phyloP scores from a whole-genome alignment of 2,888 invertebrate genomes.

The Phaedon cochleariae region DNA sequence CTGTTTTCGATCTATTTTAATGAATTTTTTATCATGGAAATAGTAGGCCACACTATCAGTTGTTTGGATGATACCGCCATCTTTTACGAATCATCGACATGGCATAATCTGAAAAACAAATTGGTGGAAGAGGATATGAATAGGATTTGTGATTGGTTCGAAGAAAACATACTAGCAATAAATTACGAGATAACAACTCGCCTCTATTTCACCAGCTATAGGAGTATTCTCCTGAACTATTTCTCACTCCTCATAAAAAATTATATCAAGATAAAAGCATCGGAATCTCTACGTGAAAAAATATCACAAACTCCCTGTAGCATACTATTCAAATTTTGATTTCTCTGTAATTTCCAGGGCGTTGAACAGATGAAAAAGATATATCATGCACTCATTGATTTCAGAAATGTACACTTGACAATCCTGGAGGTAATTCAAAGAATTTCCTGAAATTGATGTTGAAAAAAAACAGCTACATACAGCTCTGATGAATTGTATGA shows the following conservation, averaged over 20 bases:
- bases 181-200: background rate
- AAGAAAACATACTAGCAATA: background rate
- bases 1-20: conserved; percentile 4
- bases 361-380: background rate
- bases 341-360: background rate
- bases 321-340: background rate
- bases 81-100: background rate
- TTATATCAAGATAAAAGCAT: background rate
- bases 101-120: background rate
- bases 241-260: background rate
- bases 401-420: background rate
- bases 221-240: background rate
- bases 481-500: background rate
- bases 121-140: background rate
- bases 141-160: background rate
- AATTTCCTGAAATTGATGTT: background rate
- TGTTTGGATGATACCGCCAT: background rate
- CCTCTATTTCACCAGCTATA: background rate
- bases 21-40: background rate
- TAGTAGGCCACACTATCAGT: background rate
- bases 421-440: background rate
- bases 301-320: background rate
- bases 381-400: background rate
- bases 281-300: conserved; percentile 9
- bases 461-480: background rate